These are phyloP conservation scores for Andrena bucephala DNA, from an alignment of 2,888 invertebrate species.

Conservation along the genomic window DNA sequence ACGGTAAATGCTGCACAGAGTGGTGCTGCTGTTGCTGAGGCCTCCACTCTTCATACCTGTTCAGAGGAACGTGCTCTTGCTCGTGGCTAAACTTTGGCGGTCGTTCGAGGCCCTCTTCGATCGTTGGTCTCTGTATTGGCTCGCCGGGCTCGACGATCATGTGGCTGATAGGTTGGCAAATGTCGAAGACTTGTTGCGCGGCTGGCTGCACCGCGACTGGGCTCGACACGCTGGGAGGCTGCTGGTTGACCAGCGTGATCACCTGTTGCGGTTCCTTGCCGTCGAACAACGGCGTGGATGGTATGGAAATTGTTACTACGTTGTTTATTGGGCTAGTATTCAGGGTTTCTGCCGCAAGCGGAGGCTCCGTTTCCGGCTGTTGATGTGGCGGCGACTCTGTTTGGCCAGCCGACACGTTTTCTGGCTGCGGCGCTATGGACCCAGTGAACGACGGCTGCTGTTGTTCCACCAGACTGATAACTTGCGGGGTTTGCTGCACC, in stretches of 20 bases:
- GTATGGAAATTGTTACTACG: constrained; percentile 48
- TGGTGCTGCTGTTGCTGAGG: constrained; percentile 59
- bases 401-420: constrained; percentile 32
- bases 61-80: constrained; percentile 15
- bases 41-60: constrained; percentile 55
- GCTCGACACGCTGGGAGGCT: constrained; percentile 78
- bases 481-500: constrained; percentile 58
- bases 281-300: constrained; percentile 62
- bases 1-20: constrained; percentile 62
- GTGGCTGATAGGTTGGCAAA: constrained; percentile 62
- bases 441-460: constrained; percentile 77
- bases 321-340: background rate
- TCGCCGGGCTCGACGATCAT: constrained; percentile 2
- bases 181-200: constrained; percentile 72
- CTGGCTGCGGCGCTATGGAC: constrained; percentile 77
- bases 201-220: constrained; percentile 80
- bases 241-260: constrained; percentile 78
- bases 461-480: constrained; percentile 80
- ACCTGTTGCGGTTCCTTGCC: constrained; percentile 77
- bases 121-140: background rate
- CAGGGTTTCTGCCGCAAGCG: constrained; percentile 1
- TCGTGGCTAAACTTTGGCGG: constrained; percentile 31
- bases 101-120: constrained; percentile 36
- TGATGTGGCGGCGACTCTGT: constrained; percentile 1
- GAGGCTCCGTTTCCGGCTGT: background rate